Evolutionary conservation across 2,888 invertebrate genomes (phyloP).

Genomic region (Odontothrips loti): DNA sequence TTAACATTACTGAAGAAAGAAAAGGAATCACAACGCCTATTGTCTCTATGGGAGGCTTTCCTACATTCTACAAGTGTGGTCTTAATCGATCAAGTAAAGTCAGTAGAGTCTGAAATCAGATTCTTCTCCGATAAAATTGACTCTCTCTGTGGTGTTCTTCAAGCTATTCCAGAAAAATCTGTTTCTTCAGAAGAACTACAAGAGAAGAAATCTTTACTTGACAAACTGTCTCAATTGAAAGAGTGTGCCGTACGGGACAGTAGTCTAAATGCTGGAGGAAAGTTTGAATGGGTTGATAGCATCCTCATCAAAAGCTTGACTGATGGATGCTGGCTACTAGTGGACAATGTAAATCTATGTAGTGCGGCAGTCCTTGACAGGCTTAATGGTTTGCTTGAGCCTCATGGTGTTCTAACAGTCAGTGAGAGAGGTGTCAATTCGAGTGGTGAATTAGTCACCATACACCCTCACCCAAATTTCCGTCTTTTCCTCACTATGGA

Average conservation of each 20-base stretch:
- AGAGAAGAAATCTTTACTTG: background rate
- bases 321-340: constrained; percentile 76
- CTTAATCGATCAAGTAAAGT: background rate
- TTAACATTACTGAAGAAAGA: background rate
- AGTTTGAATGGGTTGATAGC: constrained; percentile 91
- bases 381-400: constrained; percentile 91
- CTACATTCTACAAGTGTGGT: background rate
- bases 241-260: constrained; percentile 52
- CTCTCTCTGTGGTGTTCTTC: background rate
- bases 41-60: background rate
- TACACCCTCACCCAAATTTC: constrained; percentile 85
- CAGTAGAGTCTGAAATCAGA: background rate
- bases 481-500: constrained; percentile 93
- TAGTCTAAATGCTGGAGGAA: constrained; percentile 75
- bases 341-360: constrained; percentile 93
- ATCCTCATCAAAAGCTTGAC: constrained; percentile 77
- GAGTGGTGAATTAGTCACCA: constrained; percentile 64
- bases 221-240: background rate
- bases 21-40: background rate
- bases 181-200: background rate
- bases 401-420: constrained; percentile 80
- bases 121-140: background rate
- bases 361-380: constrained; percentile 95
- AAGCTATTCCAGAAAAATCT: background rate
- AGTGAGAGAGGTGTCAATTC: constrained; percentile 82